Base-by-base conservation (phyloP, 2,113 vertebrate genomes). In the Chinchilla lanigera region DNA sequence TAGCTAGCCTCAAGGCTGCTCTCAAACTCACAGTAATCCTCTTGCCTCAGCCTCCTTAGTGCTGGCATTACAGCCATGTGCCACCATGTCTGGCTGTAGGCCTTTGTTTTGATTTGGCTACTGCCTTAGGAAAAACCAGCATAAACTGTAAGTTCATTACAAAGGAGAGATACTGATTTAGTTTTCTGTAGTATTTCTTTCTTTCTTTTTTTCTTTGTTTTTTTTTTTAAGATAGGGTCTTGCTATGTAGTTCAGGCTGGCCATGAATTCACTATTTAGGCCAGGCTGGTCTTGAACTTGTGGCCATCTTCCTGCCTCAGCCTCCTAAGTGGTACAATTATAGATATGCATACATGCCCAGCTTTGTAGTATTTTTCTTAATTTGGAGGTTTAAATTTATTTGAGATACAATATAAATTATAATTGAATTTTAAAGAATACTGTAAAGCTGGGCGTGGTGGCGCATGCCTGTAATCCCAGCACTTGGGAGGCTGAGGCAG, bases 381-480 rank as follows among this genome's bases (percentile, higher is more conserved):
- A 33, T 94, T 89, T 94, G 77, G 95, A 90, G 60, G 58, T 65
- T 93, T 97, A 35, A 69, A 7, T 95, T 91, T 94, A 61, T 86
- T 95, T 91, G 60, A 30, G 12, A 11, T 82, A 35, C 6, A 73
- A 0, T 91, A 89, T 87, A 80, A 83, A 85, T 58, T 89, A 8
- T 11, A 82, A 10, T 80, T 86, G 56, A 83, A 90, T 90, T 96
- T 94, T 93, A 92, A 75, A 94, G 88, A 92, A 67, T 81, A 19
- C 67, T 69, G 9, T 89, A n/a, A 78, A 30, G 13, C 11, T 17
- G 28, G 28, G 26, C 3, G 33, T 33, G 75, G 28, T 14, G 26
- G 26, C 13, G 41, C 38, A 78, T 0, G 5, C 28, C 75, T 78
- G 8, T 7, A 78, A 30, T 50, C 28, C 75, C 47, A 47, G 44